phyloP scores from a whole-genome alignment of 2,797 vertebrate genomes.

The Danionella dracula region DNA sequence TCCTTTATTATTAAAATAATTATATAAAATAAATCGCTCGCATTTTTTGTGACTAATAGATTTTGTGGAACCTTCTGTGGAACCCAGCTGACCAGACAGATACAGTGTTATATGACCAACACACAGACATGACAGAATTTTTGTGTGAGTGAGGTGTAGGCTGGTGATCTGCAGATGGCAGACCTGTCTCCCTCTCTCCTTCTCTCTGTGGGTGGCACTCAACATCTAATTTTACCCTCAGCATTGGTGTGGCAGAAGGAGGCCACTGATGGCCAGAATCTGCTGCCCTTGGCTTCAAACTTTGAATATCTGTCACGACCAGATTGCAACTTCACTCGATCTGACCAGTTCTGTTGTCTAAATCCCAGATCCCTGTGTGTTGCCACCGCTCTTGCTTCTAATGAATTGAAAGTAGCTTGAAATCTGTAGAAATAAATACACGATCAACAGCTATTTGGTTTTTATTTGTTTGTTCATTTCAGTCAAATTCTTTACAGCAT shows the following conservation, averaged over 20 bases:
- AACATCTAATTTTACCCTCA: constrained; percentile 24
- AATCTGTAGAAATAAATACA: not conserved
- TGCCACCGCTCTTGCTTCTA: not conserved
- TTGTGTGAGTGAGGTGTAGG: constrained; percentile 19
- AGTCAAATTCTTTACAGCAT: too few relatives aligned
- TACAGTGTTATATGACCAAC: not conserved
- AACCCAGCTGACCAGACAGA: too few relatives aligned
- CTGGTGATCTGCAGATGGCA: constrained; percentile 3
- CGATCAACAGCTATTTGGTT: too few relatives aligned
- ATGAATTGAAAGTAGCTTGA: not conserved
- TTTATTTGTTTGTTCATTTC: too few relatives aligned
- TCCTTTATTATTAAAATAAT: too few relatives aligned
- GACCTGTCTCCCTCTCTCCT: constrained; percentile 1
- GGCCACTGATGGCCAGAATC: not conserved
- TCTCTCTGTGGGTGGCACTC: not conserved
- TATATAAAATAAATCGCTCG: too few relatives aligned
- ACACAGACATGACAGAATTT: constrained; percentile 14
- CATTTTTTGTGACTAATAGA: too few relatives aligned
- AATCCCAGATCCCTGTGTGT: not conserved
- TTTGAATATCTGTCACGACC: not conserved
- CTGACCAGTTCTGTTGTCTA: not conserved
- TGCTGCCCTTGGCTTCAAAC: not conserved
- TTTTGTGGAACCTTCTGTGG: too few relatives aligned
- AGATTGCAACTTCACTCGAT: constrained; percentile 5
- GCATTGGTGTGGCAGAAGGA: not conserved